phyloP scores from a whole-genome alignment of 1,140 invertebrate species.

The Oreohelix idahoensis region DNA sequence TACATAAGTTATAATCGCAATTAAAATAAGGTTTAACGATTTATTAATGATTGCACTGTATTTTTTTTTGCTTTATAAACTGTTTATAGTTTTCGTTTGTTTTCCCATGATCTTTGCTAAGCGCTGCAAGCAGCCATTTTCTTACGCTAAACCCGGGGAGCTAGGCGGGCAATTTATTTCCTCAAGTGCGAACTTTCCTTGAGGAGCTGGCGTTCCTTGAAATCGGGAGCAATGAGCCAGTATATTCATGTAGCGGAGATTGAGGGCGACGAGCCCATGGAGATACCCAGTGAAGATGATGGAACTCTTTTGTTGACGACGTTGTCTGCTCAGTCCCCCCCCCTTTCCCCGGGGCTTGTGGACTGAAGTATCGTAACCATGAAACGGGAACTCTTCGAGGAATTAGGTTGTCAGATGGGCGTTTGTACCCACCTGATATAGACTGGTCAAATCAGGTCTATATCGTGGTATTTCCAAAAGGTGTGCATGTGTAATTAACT shows the following conservation, averaged over 20 bases:
- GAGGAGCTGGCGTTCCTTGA: conserved; percentile 44
- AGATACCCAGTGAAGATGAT: conserved; percentile 92
- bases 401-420: conserved; percentile 88
- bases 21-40: background rate
- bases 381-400: conserved; percentile 89
- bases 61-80: background rate
- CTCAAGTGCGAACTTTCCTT: conserved; percentile 40
- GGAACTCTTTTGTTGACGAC: conserved; percentile 89
- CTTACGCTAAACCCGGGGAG: conserved; percentile 47
- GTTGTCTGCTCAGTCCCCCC: conserved; percentile 88
- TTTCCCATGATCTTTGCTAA: conserved; percentile 50
- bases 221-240: conserved; percentile 57
- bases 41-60: background rate
- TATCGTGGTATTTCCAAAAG: conserved; percentile 96
- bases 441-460: conserved; percentile 91
- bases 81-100: conserved; percentile 31
- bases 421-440: conserved; percentile 86
- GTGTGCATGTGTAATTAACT: too few relatives aligned
- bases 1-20: background rate
- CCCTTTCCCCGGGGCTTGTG: conserved; percentile 92
- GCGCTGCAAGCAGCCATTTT: conserved; percentile 49
- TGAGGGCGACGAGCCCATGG: conserved; percentile 91
- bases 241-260: conserved; percentile 81
- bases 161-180: conserved; percentile 49
- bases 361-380: conserved; percentile 91